Base-by-base conservation (phyloP, 2,888 invertebrate species). In the Spodoptera picta region DNA sequence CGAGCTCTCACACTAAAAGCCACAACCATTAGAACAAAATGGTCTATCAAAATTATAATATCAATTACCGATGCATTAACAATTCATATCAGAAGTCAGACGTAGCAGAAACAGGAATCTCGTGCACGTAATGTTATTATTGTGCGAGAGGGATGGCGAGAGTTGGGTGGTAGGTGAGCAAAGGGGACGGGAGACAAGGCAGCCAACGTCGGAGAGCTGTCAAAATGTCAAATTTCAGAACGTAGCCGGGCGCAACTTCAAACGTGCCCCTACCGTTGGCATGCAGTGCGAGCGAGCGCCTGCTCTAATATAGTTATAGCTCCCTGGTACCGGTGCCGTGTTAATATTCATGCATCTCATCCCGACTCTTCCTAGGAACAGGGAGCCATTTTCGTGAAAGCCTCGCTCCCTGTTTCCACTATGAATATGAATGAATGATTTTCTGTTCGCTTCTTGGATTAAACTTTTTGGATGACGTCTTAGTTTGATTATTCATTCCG, bases 201-300 rank as follows among this genome's bases (percentile, higher is more conserved):
- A 85, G 87, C 90, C 89, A 89, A 89, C 93, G 93, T 93, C 93
- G 94, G 93, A 91, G 93, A 92, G 90, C 95, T 95, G 95, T 95
- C 95, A 95, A 95, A 95, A 95, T 92, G 95, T 95, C 95, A 95
- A 95, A 95, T 95, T 95, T 94, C 93, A 91, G 93, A 90, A 93
- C 93, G 90, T 88, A 87, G 91, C 91, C 87, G 90, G 90, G 92
- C 92, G 91, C 90, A 92, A 94, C 91, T 94, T 93, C 93, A 93
- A 93, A 93, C 93, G 94, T 92, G 93, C 93, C 91, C 90, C 91
- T 89, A 89, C 90, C 88, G 90, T 86, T 87, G 90, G 90, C 91
- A 85, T 91, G 92, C 92, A 90, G 86, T 87, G 87, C 85, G 81
- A 79, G 82, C 71, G 83, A 79, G 82, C 71, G 83, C 87, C 88